Base-by-base conservation (phyloP, 2,113 vertebrate species). In the Rhinichthys klamathensis region DNA sequence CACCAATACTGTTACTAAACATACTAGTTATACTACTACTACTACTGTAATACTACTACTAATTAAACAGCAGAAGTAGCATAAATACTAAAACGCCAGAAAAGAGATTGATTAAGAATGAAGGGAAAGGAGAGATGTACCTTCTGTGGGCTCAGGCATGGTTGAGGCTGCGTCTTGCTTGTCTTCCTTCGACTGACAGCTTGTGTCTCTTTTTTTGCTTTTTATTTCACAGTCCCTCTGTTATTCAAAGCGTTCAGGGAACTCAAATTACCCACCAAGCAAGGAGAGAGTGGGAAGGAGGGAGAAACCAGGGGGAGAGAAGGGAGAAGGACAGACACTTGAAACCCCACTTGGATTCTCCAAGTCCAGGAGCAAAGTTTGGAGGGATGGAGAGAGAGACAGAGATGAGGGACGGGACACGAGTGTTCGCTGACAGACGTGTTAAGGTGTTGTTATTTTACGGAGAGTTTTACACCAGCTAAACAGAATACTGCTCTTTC, bases 211-310 rank as follows among this genome's bases (percentile, higher is more conserved):
- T 82, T 84, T 82, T 82, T 86, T 78, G 61, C 84, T 80, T 84
- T 87, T 86, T 89, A 88, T 88, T 86, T 82, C 84, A 85, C 81
- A 49, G 30, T 67, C 85, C 81, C 83, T 86, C 88, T 85, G 90
- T 90, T 91, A 94, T 93, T 91, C 92, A 90, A 93, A 91, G 89
- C 92, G 85, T 89, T 65, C 88, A 81, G 92, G 92, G 92, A 90
- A 93, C 90, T 92, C 89, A 83, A 91, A 86, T 90, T 88, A 86
- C 91, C 88, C 90, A 86, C 91, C 91, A 80, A 89, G 83, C 67
- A 90, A 87, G 90, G 89, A 87, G 86, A 51, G 87, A 30, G 56
- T 30, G 54, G 6, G 70, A 65, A 67, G 83, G 60, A 79, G 69
- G 70, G 72, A 86, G 75, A 35, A 41, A 15, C 27, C 27, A 56